Percentiles rank a stretch among this genome's conserved stretches.
Evolutionary conservation across 2,797 vertebrate species (phyloP).

Genomic region (Enteromius mattozi): DNA sequence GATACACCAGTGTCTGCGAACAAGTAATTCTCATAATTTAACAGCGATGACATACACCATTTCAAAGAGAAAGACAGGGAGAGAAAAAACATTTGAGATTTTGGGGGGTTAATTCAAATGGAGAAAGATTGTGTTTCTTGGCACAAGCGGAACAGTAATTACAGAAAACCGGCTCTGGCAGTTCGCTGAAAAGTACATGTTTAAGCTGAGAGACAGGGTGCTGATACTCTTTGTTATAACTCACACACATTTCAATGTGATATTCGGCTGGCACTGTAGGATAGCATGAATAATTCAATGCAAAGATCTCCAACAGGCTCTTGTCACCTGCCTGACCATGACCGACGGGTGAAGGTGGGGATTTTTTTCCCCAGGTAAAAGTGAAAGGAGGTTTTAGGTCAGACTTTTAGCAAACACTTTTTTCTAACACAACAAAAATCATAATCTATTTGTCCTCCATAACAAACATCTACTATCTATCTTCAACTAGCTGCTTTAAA

Average conservation of each 20-base stretch:
- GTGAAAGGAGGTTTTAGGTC: neutral
- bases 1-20: neutral
- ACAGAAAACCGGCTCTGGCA: conserved; percentile 45
- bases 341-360: conserved; percentile 15
- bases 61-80: neutral
- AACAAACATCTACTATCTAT: neutral
- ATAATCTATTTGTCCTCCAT: neutral
- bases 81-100: neutral
- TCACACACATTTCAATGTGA: conserved; percentile 48
- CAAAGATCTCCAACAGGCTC: conserved; percentile 20
- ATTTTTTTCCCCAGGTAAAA: neutral
- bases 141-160: conserved; percentile 35
- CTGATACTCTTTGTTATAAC: conserved; percentile 31
- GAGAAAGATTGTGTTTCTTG: conserved; percentile 20
- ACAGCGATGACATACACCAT: conserved; percentile 12
- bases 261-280: conserved; percentile 41
- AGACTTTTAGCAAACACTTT: neutral
- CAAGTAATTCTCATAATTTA: conserved; percentile 38
- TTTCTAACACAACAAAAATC: neutral
- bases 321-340: conserved; percentile 14
- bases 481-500: neutral
- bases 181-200: conserved; percentile 25
- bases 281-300: conserved; percentile 19
- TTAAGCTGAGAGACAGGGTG: conserved; percentile 30
- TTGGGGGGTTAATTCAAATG: neutral